Percentiles rank a stretch among this genome's conserved stretches.
These are phyloP conservation scores for Sialia sialis DNA, from an alignment of 2,113 vertebrate genomes.

Conservation along the genomic window DNA sequence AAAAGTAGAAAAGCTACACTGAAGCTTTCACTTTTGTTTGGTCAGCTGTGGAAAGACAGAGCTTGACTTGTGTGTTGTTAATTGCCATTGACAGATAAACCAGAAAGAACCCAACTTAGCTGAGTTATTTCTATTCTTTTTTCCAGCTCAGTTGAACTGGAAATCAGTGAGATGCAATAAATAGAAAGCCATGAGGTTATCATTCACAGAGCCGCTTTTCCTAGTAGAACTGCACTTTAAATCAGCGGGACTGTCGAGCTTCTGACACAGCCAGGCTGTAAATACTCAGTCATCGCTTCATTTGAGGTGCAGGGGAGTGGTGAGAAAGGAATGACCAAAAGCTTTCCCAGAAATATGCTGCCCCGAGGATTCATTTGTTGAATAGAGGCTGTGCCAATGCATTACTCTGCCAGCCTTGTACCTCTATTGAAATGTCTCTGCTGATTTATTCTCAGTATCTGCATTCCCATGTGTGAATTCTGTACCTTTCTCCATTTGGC, in stretches of 20 bases:
- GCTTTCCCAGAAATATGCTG: constrained; percentile 22
- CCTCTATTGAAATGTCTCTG: not conserved
- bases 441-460: constrained; percentile 2
- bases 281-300: not conserved
- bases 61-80: not conserved
- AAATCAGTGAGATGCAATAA: not conserved
- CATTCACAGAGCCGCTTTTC: not conserved
- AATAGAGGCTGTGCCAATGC: not conserved
- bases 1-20: not conserved
- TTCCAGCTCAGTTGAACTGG: not conserved
- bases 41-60: not conserved
- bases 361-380: not conserved
- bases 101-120: not conserved
- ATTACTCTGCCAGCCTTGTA: not conserved
- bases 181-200: not conserved
- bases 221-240: not conserved
- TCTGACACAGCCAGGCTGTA: not conserved
- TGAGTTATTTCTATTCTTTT: not conserved
- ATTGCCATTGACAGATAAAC: not conserved
- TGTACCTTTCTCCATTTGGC: not conserved
- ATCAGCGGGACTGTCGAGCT: constrained; percentile 14
- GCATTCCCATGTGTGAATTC: not conserved
- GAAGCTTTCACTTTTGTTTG: not conserved
- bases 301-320: not conserved
- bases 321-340: constrained; percentile 29